Conservation (phyloP, 2,888 invertebrate species). For the Trilocha varians region DNA sequence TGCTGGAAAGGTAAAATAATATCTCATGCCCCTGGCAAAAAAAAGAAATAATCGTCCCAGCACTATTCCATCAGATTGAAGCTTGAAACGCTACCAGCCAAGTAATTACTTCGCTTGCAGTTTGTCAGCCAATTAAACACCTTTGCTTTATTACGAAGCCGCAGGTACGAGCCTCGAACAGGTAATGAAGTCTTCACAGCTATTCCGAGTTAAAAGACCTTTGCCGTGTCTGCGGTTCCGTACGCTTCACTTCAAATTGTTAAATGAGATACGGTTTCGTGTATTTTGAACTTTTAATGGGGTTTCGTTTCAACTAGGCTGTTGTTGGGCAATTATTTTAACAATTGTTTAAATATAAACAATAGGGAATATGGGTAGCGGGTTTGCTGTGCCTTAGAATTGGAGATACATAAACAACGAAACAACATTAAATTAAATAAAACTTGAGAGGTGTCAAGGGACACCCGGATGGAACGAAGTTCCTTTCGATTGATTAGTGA, state of each 20-base stretch:
- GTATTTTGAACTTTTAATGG: neutral
- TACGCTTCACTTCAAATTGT: neutral
- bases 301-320: neutral
- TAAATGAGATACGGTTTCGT: neutral
- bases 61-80: constrained; percentile 51
- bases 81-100: constrained; percentile 54
- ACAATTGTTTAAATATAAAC: no score
- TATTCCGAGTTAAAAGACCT: neutral
- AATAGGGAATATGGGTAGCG: no score
- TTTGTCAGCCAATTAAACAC: constrained; percentile 74
- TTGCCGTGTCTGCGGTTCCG: neutral
- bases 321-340: no score
- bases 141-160: constrained; percentile 72
- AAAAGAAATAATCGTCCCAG: constrained; percentile 18
- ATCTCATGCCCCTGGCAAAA: neutral
- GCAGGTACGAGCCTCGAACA: constrained; percentile 42
- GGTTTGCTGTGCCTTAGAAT: no score
- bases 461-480: no score
- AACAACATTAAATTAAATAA: no score
- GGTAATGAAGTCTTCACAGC: constrained; percentile 7
- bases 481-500: no score
- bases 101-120: constrained; percentile 69
- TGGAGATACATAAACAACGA: no score
- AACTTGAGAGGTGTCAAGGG: no score
- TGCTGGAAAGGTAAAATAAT: neutral